Base-by-base conservation (phyloP, 2,888 invertebrate species). In the Papilio protenor region DNA sequence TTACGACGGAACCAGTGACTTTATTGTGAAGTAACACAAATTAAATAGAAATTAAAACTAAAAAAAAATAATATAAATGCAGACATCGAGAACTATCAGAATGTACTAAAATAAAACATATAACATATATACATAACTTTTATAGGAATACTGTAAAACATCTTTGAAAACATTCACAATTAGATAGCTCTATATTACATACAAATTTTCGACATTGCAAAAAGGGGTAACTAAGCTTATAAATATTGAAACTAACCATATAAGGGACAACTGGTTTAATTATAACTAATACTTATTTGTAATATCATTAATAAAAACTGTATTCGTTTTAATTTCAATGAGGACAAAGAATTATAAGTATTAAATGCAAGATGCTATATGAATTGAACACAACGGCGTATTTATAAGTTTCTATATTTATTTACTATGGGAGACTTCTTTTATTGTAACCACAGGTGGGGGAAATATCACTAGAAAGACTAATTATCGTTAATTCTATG, bases 371-470 rank as follows among this genome's bases (percentile, higher is more conserved):
- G 80, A 77, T 79, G 79, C 76, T 79, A 80, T 80, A 83, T 81
- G 82, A 83, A 86, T 84, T 89, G 88, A 90, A 89, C 89, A 92
- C 91, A 91, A 85, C 83, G 85, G 85, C 87, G 85, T 85, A 80
- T 80, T 84, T 82, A 84, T 84, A 82, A 85, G 82, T 85, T 84
- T 84, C 82, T 82, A 82, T 80, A 79, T 81, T 79, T 80, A 79
- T 81, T n/a, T n/a, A n/a, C n/a, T 79, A 80, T 87, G 89, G 86
- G 85, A 85, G 88, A 87, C 84, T 84, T 85, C 83, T 84, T 83
- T 85, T 85, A 86, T 84, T 82, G 79, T 87, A 85, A 83, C 80
- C 81, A 83, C 86, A 91, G 92, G 92, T 93, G 92, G 92, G 75
- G 75, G 92, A 90, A 87, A 84, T 82, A 83, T 88, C 84, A 87